These are phyloP conservation scores for Hiodon tergisus DNA, from an alignment of 2,113 vertebrate species.

Conservation along the genomic window DNA sequence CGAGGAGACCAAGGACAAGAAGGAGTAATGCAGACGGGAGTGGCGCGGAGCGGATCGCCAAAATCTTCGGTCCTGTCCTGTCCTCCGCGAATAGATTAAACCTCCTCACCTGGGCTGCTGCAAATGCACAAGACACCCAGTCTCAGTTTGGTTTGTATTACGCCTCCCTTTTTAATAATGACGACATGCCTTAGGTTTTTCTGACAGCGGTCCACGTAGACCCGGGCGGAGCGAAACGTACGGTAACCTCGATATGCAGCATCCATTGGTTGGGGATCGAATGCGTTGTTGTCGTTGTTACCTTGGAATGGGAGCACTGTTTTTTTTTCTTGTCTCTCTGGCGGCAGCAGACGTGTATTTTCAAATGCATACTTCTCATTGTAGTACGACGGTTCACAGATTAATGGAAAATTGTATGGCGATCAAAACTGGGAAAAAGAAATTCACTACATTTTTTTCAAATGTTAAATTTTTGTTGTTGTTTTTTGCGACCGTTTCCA, in stretches of 20 bases:
- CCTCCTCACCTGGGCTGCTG: constrained; percentile 13
- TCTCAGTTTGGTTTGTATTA: constrained; percentile 22
- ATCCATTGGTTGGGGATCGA: too few relatives aligned
- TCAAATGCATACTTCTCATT: not conserved
- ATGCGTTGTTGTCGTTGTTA: not conserved
- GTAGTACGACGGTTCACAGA: not conserved
- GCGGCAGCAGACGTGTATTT: not conserved
- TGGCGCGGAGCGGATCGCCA: not conserved
- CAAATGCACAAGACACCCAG: constrained; percentile 14
- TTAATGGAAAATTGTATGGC: not conserved
- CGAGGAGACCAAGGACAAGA: constrained; percentile 72
- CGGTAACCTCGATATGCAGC: not conserved
- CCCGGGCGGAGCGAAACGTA: not conserved
- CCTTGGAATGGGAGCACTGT: not conserved
- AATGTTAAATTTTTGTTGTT: too few relatives aligned
- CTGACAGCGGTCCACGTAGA: not conserved
- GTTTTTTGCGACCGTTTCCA: not conserved
- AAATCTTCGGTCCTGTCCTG: constrained; percentile 42
- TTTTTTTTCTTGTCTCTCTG: not conserved
- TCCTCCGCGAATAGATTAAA: constrained; percentile 26
- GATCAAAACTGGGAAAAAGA: not conserved
- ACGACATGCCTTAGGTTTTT: not conserved
- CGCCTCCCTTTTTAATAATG: not conserved
- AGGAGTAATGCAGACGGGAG: constrained; percentile 50
- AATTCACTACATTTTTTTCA: not conserved